Conservation (phyloP, 2,113 vertebrate species). For the Chinchilla lanigera region DNA sequence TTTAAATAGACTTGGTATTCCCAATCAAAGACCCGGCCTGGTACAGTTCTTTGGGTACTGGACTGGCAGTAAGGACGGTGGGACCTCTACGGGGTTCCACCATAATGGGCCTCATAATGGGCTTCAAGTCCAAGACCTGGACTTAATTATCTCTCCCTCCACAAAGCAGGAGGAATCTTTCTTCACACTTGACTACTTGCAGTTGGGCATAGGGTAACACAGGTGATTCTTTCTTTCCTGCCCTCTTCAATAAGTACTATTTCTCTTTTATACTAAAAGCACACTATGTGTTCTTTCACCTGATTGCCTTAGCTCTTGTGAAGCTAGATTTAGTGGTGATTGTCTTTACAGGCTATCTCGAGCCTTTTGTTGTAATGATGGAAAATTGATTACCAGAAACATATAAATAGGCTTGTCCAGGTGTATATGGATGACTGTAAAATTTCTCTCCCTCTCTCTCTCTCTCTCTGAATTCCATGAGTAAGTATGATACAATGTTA, state of each 20-base stretch:
- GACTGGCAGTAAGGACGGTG: neutral
- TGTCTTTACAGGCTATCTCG: neutral
- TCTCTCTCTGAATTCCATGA: neutral
- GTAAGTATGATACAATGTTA: neutral
- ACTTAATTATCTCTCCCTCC: neutral
- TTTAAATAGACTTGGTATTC: neutral
- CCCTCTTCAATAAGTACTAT: neutral
- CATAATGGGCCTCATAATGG: neutral
- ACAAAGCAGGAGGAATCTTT: neutral
- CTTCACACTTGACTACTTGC: neutral
- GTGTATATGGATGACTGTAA: neutral
- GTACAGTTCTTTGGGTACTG: neutral
- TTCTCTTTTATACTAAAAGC: neutral
- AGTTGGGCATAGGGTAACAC: no score
- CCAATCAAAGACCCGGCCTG: neutral
- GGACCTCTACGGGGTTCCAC: neutral
- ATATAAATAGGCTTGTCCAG: neutral
- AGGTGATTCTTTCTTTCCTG: neutral
- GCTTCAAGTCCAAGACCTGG: neutral
- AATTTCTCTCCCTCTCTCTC: neutral
- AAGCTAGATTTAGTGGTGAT: neutral
- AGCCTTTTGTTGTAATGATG: neutral
- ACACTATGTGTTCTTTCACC: no score
- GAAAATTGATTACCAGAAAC: neutral
- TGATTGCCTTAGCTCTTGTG: neutral